Percentiles rank a stretch among this genome's conserved stretches.
phyloP scores from a whole-genome alignment of 2,888 invertebrate genomes.

The Andrena marginata region DNA sequence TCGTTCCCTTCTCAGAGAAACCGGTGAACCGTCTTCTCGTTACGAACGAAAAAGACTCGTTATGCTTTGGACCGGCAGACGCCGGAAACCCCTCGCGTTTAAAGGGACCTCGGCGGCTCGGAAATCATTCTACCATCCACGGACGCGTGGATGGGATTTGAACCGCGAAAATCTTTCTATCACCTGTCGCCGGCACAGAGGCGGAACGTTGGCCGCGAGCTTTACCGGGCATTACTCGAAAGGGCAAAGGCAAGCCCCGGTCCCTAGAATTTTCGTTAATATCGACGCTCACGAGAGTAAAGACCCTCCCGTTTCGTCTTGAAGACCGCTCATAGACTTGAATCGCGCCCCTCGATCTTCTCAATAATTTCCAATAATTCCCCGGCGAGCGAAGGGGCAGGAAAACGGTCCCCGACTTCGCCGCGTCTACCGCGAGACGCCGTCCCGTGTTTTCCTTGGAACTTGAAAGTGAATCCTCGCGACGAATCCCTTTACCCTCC shows the following conservation, averaged over 20 bases:
- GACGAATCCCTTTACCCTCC: constrained; percentile 9
- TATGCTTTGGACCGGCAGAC: constrained; percentile 47
- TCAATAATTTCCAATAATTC: constrained; percentile 33
- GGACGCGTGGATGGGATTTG: constrained; percentile 27
- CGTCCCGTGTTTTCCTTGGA: neutral
- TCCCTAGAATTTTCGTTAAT: constrained; percentile 27
- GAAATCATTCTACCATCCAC: constrained; percentile 32
- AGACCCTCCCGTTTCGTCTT: neutral
- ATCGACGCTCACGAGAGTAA: neutral
- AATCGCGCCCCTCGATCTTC: neutral
- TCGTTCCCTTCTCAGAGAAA: constrained; percentile 48
- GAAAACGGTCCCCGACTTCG: neutral
- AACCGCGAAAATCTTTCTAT: constrained; percentile 43
- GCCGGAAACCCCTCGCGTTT: constrained; percentile 35
- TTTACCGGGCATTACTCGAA: constrained; percentile 27
- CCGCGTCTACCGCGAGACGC: constrained; percentile 14
- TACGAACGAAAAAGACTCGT: constrained; percentile 58
- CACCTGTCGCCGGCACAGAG: neutral
- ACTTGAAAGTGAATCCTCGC: constrained; percentile 11
- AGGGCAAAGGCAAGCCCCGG: constrained; percentile 4
- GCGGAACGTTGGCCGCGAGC: neutral
- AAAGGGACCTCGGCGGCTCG: constrained; percentile 22
- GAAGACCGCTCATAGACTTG: neutral
- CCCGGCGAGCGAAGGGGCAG: neutral
- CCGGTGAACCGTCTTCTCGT: constrained; percentile 58